Base-by-base conservation (phyloP, 2,888 invertebrate genomes). In the Andrena minutula region DNA sequence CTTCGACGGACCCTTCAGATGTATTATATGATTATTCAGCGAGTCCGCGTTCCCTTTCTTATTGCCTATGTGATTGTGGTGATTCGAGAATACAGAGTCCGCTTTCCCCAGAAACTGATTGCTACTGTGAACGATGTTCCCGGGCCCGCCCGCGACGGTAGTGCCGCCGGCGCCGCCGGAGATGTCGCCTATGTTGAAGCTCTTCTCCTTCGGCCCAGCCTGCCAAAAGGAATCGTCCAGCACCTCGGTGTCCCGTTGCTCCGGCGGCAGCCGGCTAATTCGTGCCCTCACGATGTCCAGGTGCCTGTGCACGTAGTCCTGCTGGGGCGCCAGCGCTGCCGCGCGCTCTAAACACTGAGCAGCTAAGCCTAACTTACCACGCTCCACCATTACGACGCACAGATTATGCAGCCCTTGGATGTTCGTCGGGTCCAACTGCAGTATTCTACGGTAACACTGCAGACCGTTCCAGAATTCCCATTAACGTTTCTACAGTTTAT, bases 361-460 rank as follows among this genome's bases (percentile, higher is more conserved):
- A 0, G 99, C 99, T 72, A 96, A 95, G n/a, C 96, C 95, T 35
- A 99, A 95, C 90, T 97, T 96, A 10, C 98, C 98, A 51, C 98
- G 95, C 94, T 99, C 99, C 6, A 99, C 99, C 89, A 97, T 97
- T 0, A 99, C 99, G 7, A 99, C 99, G 94, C 99, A 99, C 30
- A 99, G 95, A 94, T 99, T 99, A 95, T 99, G 99, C 60, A 98
- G 95, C 0, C 98, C 99, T 94, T 99, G 99, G 83, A 98, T 97
- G 93, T 99, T 98, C 88, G 96, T 96, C 0, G 99, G 97, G 89
- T 99, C 99, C 84, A 98, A 94, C 89, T 97, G 96, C 16, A 99
- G 94, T 88, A 99, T 99, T 84, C 97, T 96, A 72, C 96, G 96
- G 94, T 99, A 99, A 93, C 99, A 99, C 97, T 98, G 95, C 20